Evolutionary conservation across 1,140 invertebrate genomes (phyloP).

Genomic region (Brachionus angularis): DNA sequence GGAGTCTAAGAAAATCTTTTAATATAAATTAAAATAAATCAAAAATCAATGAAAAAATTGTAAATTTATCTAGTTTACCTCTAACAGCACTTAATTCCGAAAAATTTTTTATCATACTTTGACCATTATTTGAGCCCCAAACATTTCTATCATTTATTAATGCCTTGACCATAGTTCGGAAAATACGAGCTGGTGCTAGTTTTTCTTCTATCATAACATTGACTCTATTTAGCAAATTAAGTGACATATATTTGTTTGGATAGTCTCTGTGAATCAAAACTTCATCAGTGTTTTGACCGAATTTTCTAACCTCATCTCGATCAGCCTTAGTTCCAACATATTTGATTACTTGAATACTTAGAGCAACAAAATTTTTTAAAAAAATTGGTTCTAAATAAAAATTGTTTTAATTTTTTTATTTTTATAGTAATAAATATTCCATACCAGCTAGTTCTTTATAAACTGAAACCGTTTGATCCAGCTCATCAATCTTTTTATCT

Average conservation of each 20-base stretch:
- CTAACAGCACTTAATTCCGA: constrained; percentile 2
- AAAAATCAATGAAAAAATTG: too few relatives aligned
- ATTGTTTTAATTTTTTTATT: background rate
- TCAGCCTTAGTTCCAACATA: constrained; percentile 4
- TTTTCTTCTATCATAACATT: background rate
- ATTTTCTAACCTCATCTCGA: constrained; percentile 1
- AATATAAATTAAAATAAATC: too few relatives aligned
- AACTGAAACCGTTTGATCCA: too few relatives aligned
- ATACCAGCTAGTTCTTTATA: too few relatives aligned
- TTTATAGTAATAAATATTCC: too few relatives aligned
- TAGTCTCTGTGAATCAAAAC: constrained; percentile 1
- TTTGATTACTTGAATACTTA: constrained; percentile 9
- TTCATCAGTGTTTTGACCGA: background rate
- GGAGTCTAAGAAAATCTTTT: too few relatives aligned
- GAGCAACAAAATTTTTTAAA: background rate
- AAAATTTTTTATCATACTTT: constrained; percentile 7
- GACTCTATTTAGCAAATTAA: background rate
- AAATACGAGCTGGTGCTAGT: background rate
- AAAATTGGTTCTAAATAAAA: background rate
- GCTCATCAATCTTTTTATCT: too few relatives aligned
- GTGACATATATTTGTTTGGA: background rate
- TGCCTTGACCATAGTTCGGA: background rate
- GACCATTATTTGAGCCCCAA: background rate
- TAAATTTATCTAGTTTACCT: too few relatives aligned
- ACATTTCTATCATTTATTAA: background rate